These are phyloP conservation scores for Magallana nippona DNA, from an alignment of 2,888 invertebrate species.

Conservation along the genomic window DNA sequence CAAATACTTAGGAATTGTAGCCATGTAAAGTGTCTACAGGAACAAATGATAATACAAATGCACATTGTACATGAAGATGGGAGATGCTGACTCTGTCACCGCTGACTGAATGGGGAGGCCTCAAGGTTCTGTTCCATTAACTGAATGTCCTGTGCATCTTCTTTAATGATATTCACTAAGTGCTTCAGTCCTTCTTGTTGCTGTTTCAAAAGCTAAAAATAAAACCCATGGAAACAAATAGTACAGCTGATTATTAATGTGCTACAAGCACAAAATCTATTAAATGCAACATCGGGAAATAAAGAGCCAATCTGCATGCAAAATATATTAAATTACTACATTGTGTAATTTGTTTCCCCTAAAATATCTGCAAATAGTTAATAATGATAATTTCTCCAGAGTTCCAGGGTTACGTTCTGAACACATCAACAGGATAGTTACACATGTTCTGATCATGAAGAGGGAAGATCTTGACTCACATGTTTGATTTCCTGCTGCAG, in stretches of 20 bases:
- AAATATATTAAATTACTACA: no score
- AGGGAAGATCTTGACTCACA: conserved; percentile 73
- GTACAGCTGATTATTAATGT: not conserved
- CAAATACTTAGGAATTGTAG: no score
- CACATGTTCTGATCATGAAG: not conserved
- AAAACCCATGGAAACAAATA: conserved; percentile 25
- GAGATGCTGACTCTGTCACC: not conserved
- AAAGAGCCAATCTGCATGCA: no score
- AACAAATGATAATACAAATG: no score
- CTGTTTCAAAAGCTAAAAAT: conserved; percentile 87
- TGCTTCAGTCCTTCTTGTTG: conserved; percentile 94
- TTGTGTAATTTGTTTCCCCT: no score
- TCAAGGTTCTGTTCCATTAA: conserved; percentile 74
- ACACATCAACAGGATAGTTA: no score
- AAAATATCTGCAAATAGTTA: no score
- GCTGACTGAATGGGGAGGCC: conserved; percentile 51
- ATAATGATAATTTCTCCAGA: no score
- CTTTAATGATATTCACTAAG: conserved; percentile 89
- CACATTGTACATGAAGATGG: no score
- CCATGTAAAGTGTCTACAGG: no score
- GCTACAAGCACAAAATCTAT: not conserved
- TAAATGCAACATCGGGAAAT: not conserved
- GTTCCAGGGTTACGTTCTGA: no score
- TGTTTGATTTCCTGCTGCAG: conserved; percentile 84
- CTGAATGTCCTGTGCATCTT: conserved; percentile 87